A percentile compares a stretch with the other conserved stretches of the same genome.
These are phyloP conservation scores for Orthonevra nobilis DNA, from an alignment of 2,888 invertebrate genomes.

Conservation along the genomic window DNA sequence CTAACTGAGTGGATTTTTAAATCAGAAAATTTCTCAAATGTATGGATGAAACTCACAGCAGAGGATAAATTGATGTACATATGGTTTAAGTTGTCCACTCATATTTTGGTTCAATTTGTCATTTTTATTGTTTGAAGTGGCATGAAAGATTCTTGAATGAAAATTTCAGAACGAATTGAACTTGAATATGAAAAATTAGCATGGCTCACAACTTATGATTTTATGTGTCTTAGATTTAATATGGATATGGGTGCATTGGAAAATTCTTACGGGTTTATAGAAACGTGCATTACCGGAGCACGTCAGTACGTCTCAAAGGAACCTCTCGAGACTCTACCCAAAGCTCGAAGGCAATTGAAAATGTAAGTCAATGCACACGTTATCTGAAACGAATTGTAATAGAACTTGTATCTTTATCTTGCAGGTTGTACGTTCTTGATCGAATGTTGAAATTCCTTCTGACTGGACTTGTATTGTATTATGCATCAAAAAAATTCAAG, in stretches of 20 bases:
- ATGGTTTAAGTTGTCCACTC: not conserved
- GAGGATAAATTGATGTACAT: constrained; percentile 80
- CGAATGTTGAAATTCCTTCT: constrained; percentile 53
- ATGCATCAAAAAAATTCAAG: constrained; percentile 26
- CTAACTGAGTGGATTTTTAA: constrained; percentile 92
- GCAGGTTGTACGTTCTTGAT: constrained; percentile 69
- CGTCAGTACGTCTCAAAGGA: constrained; percentile 94
- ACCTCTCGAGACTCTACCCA: constrained; percentile 87
- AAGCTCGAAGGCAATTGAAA: constrained; percentile 87
- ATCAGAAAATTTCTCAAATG: constrained; percentile 84
- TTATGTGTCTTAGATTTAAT: constrained; percentile 60
- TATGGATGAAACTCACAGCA: constrained; percentile 79
- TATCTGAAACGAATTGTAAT: constrained; percentile 73
- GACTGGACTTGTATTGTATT: constrained; percentile 36
- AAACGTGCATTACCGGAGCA: constrained; percentile 90
- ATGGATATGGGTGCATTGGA: constrained; percentile 78
- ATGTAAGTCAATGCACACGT: constrained; percentile 83
- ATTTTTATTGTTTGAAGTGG: not conserved
- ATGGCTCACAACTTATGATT: too few relatives aligned
- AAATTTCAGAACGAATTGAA: too few relatives aligned
- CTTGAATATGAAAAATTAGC: too few relatives aligned
- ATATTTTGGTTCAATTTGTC: not conserved
- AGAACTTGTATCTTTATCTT: constrained; percentile 13
- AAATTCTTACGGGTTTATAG: constrained; percentile 84
- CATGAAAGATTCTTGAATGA: too few relatives aligned